phyloP scores from a whole-genome alignment of 2,797 vertebrate species.

The Peromyscus aztecus region DNA sequence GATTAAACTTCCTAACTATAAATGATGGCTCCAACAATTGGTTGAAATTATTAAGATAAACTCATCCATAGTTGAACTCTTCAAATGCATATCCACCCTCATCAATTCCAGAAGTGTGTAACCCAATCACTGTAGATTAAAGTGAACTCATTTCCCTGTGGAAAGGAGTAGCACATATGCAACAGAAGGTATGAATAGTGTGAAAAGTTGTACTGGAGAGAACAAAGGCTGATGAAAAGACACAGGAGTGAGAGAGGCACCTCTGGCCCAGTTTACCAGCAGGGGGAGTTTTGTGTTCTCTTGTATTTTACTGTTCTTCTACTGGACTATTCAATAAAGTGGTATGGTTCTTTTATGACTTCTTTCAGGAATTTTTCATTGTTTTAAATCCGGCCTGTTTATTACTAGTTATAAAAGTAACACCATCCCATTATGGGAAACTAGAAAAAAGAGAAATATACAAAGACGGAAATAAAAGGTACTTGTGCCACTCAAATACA shows the following conservation, averaged over 20 bases:
- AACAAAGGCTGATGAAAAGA: conserved; percentile 41
- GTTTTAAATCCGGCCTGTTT: conserved; percentile 38
- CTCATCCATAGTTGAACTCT: conserved; percentile 51
- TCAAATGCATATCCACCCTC: not conserved
- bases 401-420: conserved; percentile 48
- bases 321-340: not conserved
- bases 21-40: conserved; percentile 19
- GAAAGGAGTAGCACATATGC: not conserved
- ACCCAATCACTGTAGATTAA: conserved; percentile 23
- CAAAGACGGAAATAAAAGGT: conserved; percentile 30
- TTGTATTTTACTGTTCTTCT: conserved; percentile 29
- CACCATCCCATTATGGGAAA: conserved; percentile 18
- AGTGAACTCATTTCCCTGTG: conserved; percentile 43
- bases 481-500: conserved; percentile 57
- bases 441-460: conserved; percentile 61
- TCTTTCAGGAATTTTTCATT: conserved; percentile 56
- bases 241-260: not conserved
- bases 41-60: conserved; percentile 56
- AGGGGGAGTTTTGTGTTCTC: not conserved
- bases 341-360: conserved; percentile 34
- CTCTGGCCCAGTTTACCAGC: conserved; percentile 4
- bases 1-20: conserved; percentile 58
- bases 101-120: not conserved
- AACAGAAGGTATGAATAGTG: not conserved
- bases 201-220: not conserved